Evolutionary conservation across 2,113 vertebrate species (phyloP), one percentile per base, ranked within the genome.

Genomic region (Sisor rabdophorus): DNA sequence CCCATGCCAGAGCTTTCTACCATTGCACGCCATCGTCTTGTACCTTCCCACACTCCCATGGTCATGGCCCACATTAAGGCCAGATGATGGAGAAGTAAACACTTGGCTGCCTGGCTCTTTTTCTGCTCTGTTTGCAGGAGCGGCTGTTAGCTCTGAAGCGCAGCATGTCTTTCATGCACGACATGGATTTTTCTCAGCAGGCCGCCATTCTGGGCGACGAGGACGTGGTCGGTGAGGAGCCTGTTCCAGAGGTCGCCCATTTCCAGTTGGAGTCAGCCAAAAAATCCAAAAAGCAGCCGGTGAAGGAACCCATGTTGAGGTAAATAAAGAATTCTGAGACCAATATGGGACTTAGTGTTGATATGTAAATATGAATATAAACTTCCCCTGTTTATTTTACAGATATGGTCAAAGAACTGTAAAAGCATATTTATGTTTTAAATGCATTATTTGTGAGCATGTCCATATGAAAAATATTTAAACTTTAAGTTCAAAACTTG

Each of bases 91-190:
- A 84, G 88, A 91, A 92, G 86, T 93, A 91, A 91, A 93, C 89
- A 84, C 58, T 30, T 53, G 75, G 36, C 84, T 85, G 85, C 88
- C 86, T 91, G 79, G 89, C 90, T 91, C 92, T 94, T 87, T 92
- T 88, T 95, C 85, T 93, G 88, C 87, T 94, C 86, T 93, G 89
- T 91, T 92, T 90, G 85, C 90, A 99, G 97, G 97, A 98, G 88
- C 95, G 96, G 85, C 94, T 99, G 85, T 92, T 96, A 91, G 95
- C 94, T 91, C 90, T 99, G 91, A 98, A 97, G 94, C 96, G 96
- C 93, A 98, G 96, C 95, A 93, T 98, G 95, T 97, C 96, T 90
- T 98, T 99, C 90, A 98, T 99, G 97, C 97, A 98, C 91, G 95
- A 95, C 90, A 95, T 99, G 96, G 97, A 99, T 93, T 97, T 94